phyloP scores from a whole-genome alignment of 2,113 vertebrate species.

The Cinclus cinclus region DNA sequence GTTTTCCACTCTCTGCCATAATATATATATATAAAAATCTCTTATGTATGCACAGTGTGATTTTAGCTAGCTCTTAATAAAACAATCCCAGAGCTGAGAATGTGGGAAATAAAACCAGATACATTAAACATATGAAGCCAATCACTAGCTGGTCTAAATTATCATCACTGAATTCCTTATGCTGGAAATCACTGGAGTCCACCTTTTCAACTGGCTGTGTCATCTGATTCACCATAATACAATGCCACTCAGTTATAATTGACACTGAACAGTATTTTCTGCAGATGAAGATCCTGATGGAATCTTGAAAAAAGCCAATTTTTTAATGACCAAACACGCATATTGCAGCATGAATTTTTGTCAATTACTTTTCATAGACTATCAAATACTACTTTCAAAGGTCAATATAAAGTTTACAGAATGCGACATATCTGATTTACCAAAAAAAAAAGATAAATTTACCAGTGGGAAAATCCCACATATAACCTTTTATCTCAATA shows the following conservation, averaged over 20 bases:
- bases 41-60: not conserved
- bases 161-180: not conserved
- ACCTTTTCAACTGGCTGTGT: not conserved
- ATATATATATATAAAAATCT: not conserved
- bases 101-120: not conserved
- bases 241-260: not conserved
- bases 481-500: not conserved
- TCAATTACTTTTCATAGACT: not conserved
- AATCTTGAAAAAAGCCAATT: not conserved
- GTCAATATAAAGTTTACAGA: not conserved
- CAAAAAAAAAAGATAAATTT: not conserved
- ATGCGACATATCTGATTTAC: not conserved
- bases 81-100: not conserved
- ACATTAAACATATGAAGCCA: not conserved
- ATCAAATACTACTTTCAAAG: not conserved
- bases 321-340: fast-evolving
- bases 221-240: not conserved
- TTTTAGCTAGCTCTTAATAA: not conserved
- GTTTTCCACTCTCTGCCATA: not conserved
- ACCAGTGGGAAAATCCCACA: not conserved
- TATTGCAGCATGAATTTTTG: not conserved
- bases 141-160: not conserved
- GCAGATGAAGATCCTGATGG: not conserved
- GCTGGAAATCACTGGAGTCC: not conserved
- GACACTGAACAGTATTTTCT: not conserved